phyloP scores from a whole-genome alignment of 2,113 vertebrate genomes.

The Macroglossus sobrinus region DNA sequence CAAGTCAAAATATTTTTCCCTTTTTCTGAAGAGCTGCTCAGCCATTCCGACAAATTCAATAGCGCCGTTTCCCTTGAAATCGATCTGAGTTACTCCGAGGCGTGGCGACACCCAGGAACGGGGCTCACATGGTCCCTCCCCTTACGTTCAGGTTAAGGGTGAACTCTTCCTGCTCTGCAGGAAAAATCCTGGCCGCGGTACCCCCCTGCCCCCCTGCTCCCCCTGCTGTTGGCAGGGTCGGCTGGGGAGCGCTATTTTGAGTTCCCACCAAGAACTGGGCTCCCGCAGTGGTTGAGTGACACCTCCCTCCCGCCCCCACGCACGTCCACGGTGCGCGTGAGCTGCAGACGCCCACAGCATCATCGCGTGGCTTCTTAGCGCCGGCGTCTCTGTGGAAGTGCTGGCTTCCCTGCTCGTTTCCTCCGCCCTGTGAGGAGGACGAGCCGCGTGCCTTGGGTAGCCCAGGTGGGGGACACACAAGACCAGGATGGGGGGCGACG shows the following conservation, averaged over 20 bases:
- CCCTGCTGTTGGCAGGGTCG: not conserved
- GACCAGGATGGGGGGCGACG: too few relatives aligned
- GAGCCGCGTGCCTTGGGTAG: too few relatives aligned
- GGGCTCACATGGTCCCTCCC: not conserved
- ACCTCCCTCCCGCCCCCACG: not conserved
- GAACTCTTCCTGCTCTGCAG: not conserved
- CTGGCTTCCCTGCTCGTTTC: too few relatives aligned
- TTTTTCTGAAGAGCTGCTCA: not conserved
- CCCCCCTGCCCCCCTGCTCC: not conserved
- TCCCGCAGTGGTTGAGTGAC: not conserved
- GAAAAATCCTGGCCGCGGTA: not conserved
- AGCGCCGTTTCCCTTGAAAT: not conserved
- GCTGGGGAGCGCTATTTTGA: slow-evolving; percentile 3
- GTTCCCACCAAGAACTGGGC: not conserved
- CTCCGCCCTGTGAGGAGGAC: too few relatives aligned
- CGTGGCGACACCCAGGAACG: not conserved
- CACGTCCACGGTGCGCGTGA: not conserved
- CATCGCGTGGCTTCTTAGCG: too few relatives aligned
- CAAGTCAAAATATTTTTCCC: not conserved
- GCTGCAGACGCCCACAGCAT: not conserved
- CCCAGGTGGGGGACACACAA: too few relatives aligned
- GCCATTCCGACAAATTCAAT: slow-evolving; percentile 7
- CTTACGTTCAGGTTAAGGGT: not conserved
- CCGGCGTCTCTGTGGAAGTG: too few relatives aligned
- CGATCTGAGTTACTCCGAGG: not conserved